Base-by-base conservation (phyloP, 2,797 vertebrate species). In the Fringilla coelebs region DNA sequence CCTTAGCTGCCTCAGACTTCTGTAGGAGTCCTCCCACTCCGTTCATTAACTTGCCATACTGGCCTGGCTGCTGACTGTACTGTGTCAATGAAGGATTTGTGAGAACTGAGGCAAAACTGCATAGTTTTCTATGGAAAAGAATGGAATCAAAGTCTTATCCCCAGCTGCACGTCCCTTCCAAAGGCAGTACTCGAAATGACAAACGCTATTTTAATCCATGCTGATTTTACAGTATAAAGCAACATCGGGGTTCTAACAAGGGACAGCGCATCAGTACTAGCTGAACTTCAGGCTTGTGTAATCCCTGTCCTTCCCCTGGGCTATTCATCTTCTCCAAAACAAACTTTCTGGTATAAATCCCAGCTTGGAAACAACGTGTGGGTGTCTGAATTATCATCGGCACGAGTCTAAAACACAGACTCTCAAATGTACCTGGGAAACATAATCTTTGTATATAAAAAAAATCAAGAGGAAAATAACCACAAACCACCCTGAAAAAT, bases 71-170 rank as follows among this genome's bases (percentile, higher is more conserved):
- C 58, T 81, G 87, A 72, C 36, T 71, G 8, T 34, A 14, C 66
- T 67, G 29, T 29, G 34, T 95, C 89, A 97, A 78, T 87, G 80
- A 63, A 85, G 73, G 88, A 88, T 70, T 93, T 96, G 81, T 91
- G 32, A 94, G 84, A 85, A 79, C 22, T 15, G 48, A 81, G 32
- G 76, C 85, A 82, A 89, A 94, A 78, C 36, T 22, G 79, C 85
- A 88, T 15, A n/a, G 52, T 43, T 76, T 65, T 41, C 83, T 29
- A 11, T 15, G 20, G 65, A 92, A 88, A 75, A 51, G 11, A 81
- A 66, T 0, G 55, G 29, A 84, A 55, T 13, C 45, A 13, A 75
- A 67, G 55, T 7, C 19, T 67, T 74, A 57, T 43, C 24, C 65
- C n/a, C 76, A 67, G 84, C 52, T 74, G 40, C 40, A 24, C 5